Base-by-base conservation (phyloP, 2,113 vertebrate species). In the Elephas maximus region DNA sequence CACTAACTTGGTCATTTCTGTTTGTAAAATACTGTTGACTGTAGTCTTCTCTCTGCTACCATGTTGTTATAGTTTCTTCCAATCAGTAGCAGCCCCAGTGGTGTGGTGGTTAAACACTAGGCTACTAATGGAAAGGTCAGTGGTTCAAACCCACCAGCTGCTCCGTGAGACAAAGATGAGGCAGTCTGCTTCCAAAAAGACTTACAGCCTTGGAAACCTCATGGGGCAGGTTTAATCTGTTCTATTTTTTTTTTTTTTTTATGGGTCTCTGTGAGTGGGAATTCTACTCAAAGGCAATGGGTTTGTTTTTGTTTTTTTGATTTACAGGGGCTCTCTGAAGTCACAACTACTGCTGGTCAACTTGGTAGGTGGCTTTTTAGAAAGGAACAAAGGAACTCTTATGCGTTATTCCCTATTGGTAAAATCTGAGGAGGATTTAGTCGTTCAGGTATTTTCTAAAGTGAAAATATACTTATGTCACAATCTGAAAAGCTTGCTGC, bases 391-490 rank as follows among this genome's bases (percentile, higher is more conserved):
- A 74, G 4, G 4, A 44, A 51, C 7, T 76, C 3, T 53, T 57
- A 87, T 45, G 14, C 33, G 44, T 85, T 77, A 71, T 30, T 77
- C 17, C 0, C 33, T 86, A 44, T 37, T 57, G 57, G 60, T 81
- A 14, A 91, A 62, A 83, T 79, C 24, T 53, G 62, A 62, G 62
- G 14, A 73, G 24, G 82, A 90, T 76, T 74, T 63, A 63, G 65
- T 84, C 82, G 10, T 62, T 78, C 78, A 78, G 45, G 65, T 18
- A 90, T 86, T 83, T 81, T 85, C 37, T 82, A 45, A 91, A 82
- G 33, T n/a, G 57, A 81, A 96, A 88, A 77, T 45, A 28, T 21
- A 21, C 5, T 69, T 81, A 60, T 67, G n/a, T 4, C 37, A 11
- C 20, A 12, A 24, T 86, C 33, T 90, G 2, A 69, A 79, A 80